Evolutionary conservation across 2,888 invertebrate species (phyloP).

Genomic region (Tortricodes alternella): DNA sequence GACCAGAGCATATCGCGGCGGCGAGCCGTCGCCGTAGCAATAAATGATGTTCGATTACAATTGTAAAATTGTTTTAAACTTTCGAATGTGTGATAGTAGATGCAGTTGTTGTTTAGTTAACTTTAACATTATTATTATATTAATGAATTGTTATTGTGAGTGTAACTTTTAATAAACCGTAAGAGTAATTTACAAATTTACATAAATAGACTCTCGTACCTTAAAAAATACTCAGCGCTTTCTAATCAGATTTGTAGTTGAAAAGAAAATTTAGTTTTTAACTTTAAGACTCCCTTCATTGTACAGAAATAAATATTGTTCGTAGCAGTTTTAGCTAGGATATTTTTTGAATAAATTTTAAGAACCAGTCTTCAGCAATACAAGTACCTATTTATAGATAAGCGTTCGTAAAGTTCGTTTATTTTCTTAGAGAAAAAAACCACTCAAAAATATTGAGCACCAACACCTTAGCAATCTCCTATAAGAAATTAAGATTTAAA

Average conservation of each 20-base stretch:
- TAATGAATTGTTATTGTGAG: slow-evolving; percentile 80
- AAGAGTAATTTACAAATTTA: slow-evolving; percentile 68
- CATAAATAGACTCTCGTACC: slow-evolving; percentile 61
- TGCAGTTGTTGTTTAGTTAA: slow-evolving; percentile 84
- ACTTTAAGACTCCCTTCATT: slow-evolving; percentile 70
- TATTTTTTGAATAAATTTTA: slow-evolving; percentile 78
- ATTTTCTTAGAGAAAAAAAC: slow-evolving; percentile 53
- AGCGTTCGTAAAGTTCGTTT: slow-evolving; percentile 57
- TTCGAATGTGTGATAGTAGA: slow-evolving; percentile 84
- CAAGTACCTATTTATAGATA: slow-evolving; percentile 51
- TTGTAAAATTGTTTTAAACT: slow-evolving; percentile 82
- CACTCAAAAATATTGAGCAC: slow-evolving; percentile 70
- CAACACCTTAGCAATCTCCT: slow-evolving; percentile 69
- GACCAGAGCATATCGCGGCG: slow-evolving; percentile 60
- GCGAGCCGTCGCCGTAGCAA: slow-evolving; percentile 75
- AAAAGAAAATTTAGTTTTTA: slow-evolving; percentile 60
- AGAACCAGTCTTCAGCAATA: slow-evolving; percentile 69
- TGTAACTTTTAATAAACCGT: slow-evolving; percentile 78
- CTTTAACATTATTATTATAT: slow-evolving; percentile 69
- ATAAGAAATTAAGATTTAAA: slow-evolving; percentile 51
- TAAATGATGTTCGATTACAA: slow-evolving; percentile 78
- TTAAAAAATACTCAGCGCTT: slow-evolving; percentile 61
- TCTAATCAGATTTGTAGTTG: slow-evolving; percentile 63
- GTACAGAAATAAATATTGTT: slow-evolving; percentile 75
- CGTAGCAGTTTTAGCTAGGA: slow-evolving; percentile 79